Base-by-base conservation (phyloP, 1,140 invertebrate species). In the Cardiocondyla obscurior region DNA sequence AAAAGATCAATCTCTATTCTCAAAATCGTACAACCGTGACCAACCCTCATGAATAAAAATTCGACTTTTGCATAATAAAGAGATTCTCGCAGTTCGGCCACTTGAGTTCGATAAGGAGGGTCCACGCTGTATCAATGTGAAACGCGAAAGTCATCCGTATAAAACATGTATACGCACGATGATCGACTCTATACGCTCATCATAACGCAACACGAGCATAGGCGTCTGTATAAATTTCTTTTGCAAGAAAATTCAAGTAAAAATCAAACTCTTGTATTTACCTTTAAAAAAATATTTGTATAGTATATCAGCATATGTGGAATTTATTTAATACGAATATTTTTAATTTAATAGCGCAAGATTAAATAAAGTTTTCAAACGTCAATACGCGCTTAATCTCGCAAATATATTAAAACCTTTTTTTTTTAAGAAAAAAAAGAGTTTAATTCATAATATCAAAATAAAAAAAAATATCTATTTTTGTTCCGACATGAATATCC, bases 11-110 rank as follows among this genome's bases (percentile, higher is more conserved):
- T 79, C 62, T 67, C 7, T n/a, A 79, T 55, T 25, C 46, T 25
- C 46, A 53, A 79, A 67, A 67, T 39, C 39, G 57, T 42, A 30
- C 22, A 60, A 85, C 67, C 83, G 83, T 88, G 86, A 85, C 86
- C 58, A 76, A 64, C 5, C 42, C 33, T 30, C 53, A 88, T 88
- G 86, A 88, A 88, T 88, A 84, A 88, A 88, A 87, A 85, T 88
- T 88, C 44, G 64, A 49, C 53, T 57, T 49, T 33, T 51, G 51
- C 69, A 85, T 88, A 88, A 88, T 85, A 85, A 88, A 88, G 86
- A 83, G 77, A 81, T 81, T 70, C 65, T 82, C 83, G 57, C 77
- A 14, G 28, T 22, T 73, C 30, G 67, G 30, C 14, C 53, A 70
- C 77, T 88, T 69, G 65, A 79, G 30, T 39, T 70, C 58, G 33